phyloP scores from a whole-genome alignment of 2,113 vertebrate genomes.

The Ibidorhyncha struthersii region DNA sequence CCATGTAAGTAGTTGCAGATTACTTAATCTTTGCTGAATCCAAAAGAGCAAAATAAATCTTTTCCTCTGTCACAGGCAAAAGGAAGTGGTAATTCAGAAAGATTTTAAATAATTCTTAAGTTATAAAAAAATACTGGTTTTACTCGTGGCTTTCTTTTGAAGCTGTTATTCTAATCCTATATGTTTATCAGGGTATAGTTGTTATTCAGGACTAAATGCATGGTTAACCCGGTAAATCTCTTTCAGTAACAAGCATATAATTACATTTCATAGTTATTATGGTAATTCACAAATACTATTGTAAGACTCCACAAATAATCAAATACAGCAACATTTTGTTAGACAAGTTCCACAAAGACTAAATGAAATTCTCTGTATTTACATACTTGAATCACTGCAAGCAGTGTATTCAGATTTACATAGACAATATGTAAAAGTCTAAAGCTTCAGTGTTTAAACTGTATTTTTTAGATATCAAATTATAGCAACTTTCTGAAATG shows the following conservation, averaged over 20 bases:
- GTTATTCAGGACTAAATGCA: not conserved
- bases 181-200: not conserved
- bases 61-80: not conserved
- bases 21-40: not conserved
- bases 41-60: not conserved
- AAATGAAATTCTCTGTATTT: not conserved
- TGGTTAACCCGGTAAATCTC: not conserved
- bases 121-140: not conserved
- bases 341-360: not conserved
- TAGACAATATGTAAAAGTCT: not conserved
- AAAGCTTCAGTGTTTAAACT: not conserved
- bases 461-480: not conserved
- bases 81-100: not conserved
- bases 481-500: not conserved
- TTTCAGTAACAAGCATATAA: not conserved
- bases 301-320: not conserved
- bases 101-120: not conserved
- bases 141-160: not conserved
- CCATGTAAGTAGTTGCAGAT: not conserved
- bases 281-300: not conserved
- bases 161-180: not conserved
- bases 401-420: not conserved
- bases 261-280: slow-evolving; percentile 1
- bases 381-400: not conserved
- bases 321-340: not conserved